Conservation (phyloP, 2,113 vertebrate genomes). For the Pterocles burchelli region DNA sequence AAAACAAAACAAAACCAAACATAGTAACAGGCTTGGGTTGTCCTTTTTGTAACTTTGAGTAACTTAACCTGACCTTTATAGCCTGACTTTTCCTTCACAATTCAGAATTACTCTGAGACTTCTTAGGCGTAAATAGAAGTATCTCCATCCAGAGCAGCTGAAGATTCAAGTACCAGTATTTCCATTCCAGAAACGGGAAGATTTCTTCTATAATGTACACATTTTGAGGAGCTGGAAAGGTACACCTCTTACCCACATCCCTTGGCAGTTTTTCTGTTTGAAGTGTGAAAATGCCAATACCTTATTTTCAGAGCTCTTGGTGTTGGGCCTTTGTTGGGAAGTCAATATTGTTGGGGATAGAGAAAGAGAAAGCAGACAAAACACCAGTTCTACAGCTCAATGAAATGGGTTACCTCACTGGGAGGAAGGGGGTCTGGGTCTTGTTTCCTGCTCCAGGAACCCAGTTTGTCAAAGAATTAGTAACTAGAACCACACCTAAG, state of each 20-base stretch:
- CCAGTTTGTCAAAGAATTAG: neutral
- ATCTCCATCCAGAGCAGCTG: neutral
- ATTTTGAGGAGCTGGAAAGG: neutral
- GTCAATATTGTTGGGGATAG: neutral
- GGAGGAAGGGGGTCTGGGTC: rapidly evolving
- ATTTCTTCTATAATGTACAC: neutral
- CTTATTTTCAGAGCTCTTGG: neutral
- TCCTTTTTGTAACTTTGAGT: neutral
- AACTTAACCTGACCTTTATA: neutral
- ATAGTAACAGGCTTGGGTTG: neutral
- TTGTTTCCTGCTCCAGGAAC: neutral
- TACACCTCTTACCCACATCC: neutral
- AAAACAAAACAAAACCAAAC: neutral
- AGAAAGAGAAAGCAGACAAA: neutral
- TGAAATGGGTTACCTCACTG: neutral
- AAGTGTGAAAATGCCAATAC: neutral
- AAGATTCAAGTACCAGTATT: neutral
- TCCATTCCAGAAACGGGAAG: neutral
- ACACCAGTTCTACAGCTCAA: neutral
- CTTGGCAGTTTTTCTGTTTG: neutral
- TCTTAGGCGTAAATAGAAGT: neutral
- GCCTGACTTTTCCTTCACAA: neutral
- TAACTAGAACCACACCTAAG: neutral
- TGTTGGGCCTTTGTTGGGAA: neutral
- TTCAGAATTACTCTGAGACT: neutral